Evolutionary conservation across 2,113 vertebrate species (phyloP).

Genomic region (Odontesthes bonariensis): DNA sequence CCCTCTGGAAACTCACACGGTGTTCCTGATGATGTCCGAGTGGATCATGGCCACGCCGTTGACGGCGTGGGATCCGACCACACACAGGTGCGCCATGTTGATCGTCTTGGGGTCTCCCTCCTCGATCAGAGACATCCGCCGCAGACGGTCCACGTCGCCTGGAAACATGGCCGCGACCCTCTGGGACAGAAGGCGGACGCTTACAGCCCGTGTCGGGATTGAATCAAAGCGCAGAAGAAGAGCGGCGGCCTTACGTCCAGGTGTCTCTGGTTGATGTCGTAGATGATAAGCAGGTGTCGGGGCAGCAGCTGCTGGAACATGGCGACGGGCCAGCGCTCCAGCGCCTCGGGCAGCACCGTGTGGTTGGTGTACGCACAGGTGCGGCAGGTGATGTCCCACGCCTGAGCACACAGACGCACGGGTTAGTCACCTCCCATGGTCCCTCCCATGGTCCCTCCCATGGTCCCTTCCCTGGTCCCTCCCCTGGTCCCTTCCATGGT

Average conservation of each 20-base stretch:
- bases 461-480: no score
- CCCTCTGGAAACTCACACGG: slow-evolving; percentile 50
- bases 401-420: no score
- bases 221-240: no score
- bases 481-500: no score
- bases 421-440: no score
- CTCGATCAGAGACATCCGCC: slow-evolving; percentile 90
- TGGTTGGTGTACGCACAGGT: slow-evolving; percentile 92
- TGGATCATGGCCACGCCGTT: slow-evolving; percentile 90
- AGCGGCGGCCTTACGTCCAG: slow-evolving; percentile 78
- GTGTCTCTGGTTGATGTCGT: slow-evolving; percentile 87
- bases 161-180: slow-evolving; percentile 84
- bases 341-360: slow-evolving; percentile 89
- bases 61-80: slow-evolving; percentile 87
- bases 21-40: slow-evolving; percentile 86
- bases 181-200: slow-evolving; percentile 57
- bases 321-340: slow-evolving; percentile 89
- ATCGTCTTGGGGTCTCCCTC: slow-evolving; percentile 89
- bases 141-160: slow-evolving; percentile 82
- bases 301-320: slow-evolving; percentile 90
- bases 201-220: no score
- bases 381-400: slow-evolving; percentile 89
- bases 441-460: no score
- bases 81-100: slow-evolving; percentile 92
- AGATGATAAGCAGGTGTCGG: slow-evolving; percentile 88